phyloP scores from a whole-genome alignment of 2,888 invertebrate species.

The Noctua pronuba region DNA sequence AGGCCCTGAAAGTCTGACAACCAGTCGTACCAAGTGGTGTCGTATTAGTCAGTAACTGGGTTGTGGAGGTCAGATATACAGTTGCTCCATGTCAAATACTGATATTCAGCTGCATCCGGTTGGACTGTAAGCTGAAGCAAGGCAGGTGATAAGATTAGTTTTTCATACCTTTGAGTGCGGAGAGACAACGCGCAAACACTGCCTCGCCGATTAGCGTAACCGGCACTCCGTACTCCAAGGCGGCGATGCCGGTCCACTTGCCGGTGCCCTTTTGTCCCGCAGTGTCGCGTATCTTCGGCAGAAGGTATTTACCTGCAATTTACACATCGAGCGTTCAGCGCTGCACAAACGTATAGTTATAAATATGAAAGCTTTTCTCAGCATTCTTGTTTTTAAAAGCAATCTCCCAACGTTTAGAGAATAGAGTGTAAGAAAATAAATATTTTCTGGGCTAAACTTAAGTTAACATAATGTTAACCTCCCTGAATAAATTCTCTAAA shows the following conservation, averaged over 20 bases:
- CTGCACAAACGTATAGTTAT: neutral
- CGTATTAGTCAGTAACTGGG: neutral
- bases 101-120: neutral
- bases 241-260: conserved; percentile 99
- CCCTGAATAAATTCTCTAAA: neutral
- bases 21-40: neutral
- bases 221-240: conserved; percentile 98
- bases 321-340: conserved; percentile 3
- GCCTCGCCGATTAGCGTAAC: conserved; percentile 99
- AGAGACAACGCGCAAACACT: conserved; percentile 98
- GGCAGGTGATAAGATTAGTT: neutral
- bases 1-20: neutral
- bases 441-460: neutral
- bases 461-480: neutral
- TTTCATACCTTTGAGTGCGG: conserved; percentile 93
- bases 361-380: neutral
- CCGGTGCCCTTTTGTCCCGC: conserved; percentile 99
- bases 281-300: conserved; percentile 98
- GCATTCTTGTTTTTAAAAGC: neutral
- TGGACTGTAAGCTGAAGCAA: neutral
- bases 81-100: neutral
- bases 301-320: conserved; percentile 91
- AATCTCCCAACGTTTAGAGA: neutral
- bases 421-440: neutral
- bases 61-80: neutral